Base-by-base conservation (phyloP, 1,140 invertebrate genomes). In the Stegodyphus dumicola region DNA sequence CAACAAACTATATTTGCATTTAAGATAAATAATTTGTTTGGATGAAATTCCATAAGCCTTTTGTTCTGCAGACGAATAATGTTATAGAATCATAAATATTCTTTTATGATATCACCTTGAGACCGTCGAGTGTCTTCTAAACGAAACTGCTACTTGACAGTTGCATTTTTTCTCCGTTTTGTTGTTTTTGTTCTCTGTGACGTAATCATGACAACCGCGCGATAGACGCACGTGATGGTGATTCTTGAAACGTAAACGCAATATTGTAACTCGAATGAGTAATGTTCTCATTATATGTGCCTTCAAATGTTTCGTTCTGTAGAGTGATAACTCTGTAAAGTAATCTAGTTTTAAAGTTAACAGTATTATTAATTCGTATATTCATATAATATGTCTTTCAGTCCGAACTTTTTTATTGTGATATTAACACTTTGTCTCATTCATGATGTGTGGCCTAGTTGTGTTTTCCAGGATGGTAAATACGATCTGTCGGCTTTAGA, bases 401-500 rank as follows among this genome's bases (percentile, higher is more conserved):
- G 0, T 18, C 54, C 18, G 66, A 33, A 70, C 67, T 79, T 71
- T 49, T 71, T 75, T 54, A 53, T 54, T 83, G 70, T 75, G 70
- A 53, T 75, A 83, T 83, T 75, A 33, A n/a, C 48, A 15, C 7
- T 83, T 13, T 75, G 54, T 75, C 51, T 83, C 13, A 64, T 83
- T 66, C 71, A 66, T 66, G 66, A 53, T 49, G 73, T 66, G 11
- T 70, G 74, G n/a, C 74, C 81, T 85, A 75, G 49, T 85, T 77
- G 81, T 60, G 53, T 77, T 53, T 85, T 85, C 60, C 15, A 69
- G 15, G 66, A 77, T 52, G 81, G 81, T 13, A 85, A 85, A 85
- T 76, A 85, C 56, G 81, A 85, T 85, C 18, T 85, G 53, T 85
- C 81, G n/a, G 53, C 64, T 15, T 48, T 85, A 7, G 52, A 85